phyloP scores from a whole-genome alignment of 2,888 invertebrate species.

The Unio delphinus region DNA sequence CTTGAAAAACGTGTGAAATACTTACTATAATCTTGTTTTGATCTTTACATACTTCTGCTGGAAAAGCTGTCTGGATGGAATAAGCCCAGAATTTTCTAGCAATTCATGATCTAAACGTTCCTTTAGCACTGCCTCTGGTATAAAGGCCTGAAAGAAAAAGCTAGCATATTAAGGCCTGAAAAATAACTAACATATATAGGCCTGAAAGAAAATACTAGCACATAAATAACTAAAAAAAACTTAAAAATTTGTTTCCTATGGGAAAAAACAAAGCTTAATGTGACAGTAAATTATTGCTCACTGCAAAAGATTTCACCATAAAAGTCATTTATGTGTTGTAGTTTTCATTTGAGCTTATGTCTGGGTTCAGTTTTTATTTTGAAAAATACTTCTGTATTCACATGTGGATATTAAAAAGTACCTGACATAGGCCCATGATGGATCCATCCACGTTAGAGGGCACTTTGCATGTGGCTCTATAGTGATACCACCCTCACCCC shows the following conservation, averaged over 20 bases:
- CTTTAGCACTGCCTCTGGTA: constrained; percentile 87
- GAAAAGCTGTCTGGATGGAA: constrained; percentile 81
- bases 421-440: too few species aligned
- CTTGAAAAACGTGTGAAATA: constrained; percentile 60
- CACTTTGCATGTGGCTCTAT: too few species aligned
- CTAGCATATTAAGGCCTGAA: not conserved
- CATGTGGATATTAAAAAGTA: too few species aligned
- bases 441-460: too few species aligned
- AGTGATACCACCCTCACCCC: too few species aligned
- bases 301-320: too few species aligned
- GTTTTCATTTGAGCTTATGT: too few species aligned
- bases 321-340: too few species aligned
- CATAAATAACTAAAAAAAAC: not conserved
- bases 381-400: too few species aligned
- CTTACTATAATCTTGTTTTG: constrained; percentile 98
- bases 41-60: constrained; percentile 91
- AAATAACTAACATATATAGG: not conserved
- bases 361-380: too few species aligned
- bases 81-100: constrained; percentile 89
- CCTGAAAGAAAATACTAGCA: not conserved
- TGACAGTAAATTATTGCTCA: too few species aligned
- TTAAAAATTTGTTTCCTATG: not conserved
- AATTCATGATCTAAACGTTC: constrained; percentile 95
- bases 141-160: constrained; percentile 53
- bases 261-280: not conserved